Evolutionary conservation across 2,797 vertebrate species (phyloP).

Genomic region (Oceanodroma leucorhoa): DNA sequence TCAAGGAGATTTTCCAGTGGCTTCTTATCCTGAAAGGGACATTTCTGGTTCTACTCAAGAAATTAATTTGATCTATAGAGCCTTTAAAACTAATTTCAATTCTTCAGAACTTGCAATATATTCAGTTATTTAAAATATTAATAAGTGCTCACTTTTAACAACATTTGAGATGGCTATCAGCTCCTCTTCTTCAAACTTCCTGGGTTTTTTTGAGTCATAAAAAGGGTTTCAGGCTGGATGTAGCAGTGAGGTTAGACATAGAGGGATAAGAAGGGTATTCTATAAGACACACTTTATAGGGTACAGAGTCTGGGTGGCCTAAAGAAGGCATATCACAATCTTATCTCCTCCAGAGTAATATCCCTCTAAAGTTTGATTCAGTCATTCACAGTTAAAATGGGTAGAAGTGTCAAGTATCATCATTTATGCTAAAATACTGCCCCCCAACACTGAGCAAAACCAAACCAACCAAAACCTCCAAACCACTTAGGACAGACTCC

Average conservation of each 20-base stretch:
- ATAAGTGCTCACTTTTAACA: slow-evolving; percentile 14
- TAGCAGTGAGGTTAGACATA: background rate
- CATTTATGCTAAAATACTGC: background rate
- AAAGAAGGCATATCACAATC: background rate
- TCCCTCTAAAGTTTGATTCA: background rate
- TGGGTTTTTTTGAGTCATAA: background rate
- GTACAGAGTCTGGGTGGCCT: background rate
- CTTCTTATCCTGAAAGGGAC: slow-evolving; percentile 1
- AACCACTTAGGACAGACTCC: background rate
- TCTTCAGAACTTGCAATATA: slow-evolving; percentile 7
- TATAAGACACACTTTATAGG: background rate
- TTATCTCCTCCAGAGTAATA: background rate
- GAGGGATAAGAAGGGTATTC: background rate
- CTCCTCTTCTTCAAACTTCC: background rate
- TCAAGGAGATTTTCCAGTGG: slow-evolving; percentile 20
- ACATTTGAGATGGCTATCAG: background rate
- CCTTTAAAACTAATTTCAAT: slow-evolving; percentile 31
- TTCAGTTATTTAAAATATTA: slow-evolving; percentile 28
- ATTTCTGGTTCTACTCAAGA: background rate
- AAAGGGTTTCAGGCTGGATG: background rate
- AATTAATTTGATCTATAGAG: slow-evolving; percentile 41
- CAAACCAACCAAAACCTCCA: background rate
- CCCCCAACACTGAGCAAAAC: background rate
- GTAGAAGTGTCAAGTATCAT: background rate
- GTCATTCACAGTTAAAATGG: background rate